Base-by-base conservation (phyloP, 2,113 vertebrate genomes). In the Pelvicachromis taeniatus region DNA sequence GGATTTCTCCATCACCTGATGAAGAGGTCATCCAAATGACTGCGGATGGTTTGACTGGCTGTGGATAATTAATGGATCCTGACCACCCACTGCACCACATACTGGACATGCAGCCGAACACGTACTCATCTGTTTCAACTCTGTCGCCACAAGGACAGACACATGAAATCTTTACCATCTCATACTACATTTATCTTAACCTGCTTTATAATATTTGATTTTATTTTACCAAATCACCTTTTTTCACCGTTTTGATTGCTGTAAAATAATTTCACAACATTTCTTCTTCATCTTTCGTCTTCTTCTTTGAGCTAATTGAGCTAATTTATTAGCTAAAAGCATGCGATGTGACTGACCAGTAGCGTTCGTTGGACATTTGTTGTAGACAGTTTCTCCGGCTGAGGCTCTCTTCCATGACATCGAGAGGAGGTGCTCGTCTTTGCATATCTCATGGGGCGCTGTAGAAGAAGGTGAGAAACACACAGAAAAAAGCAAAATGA, bases 391-490 rank as follows among this genome's bases (percentile, higher is more conserved):
- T 92, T 99, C 99, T 56, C 99, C 99, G 0, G 97, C 98, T 1
- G 98, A 97, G 0, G 98, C 97, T 91, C 97, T 99, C 94, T 99
- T 99, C 99, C 98, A 99, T 0, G 96, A 97, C 97, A 98, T 97
- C 42, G 97, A 85, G 91, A 96, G 96, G 83, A 97, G 96, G 1
- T 98, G 96, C 88, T 99, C 98, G 0, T 99, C 98, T 92, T 97
- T 97, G 93, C 99, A 99, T 95, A 99, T 98, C 96, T 99, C 98
- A 1, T 98, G 97, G 90, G 96, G 97, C 59, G 98, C 98, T 99
- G 94, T 9, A 78, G 29, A 83, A 68, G 63, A 12, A 29, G 59
- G 79, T 19, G 78, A 89, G n/a, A 89, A 73, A 87, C 13, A 86
- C 21, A 88, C 4, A 48, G 40, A 11, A 73, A 38, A 80, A 81